A percentile compares a stretch with the other conserved stretches of the same genome.
phyloP scores from a whole-genome alignment of 1,140 invertebrate species.

The Drosophila teissieri region DNA sequence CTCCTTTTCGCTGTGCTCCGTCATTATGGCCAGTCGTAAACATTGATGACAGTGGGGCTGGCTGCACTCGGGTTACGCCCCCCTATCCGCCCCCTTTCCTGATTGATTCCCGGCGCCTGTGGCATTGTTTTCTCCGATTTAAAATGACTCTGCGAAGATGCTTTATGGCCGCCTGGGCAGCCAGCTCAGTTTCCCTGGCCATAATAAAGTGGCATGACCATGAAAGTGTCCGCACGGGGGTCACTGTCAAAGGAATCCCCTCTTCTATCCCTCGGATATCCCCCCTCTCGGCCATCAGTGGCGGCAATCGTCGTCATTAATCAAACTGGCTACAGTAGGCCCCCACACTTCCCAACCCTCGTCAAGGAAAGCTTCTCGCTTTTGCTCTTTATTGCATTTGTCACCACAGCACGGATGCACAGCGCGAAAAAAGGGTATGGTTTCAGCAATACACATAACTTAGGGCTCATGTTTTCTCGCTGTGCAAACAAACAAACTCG shows the following conservation, averaged over 20 bases:
- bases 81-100: constrained; percentile 8
- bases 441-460: background rate
- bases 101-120: constrained; percentile 63
- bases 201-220: constrained; percentile 56
- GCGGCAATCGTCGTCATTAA: constrained; percentile 74
- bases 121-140: constrained; percentile 25
- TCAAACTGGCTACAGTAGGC: constrained; percentile 61
- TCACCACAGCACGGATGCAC: constrained; percentile 39
- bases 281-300: constrained; percentile 31
- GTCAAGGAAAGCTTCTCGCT: constrained; percentile 51
- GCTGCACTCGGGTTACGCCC: constrained; percentile 28
- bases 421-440: background rate
- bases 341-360: constrained; percentile 4
- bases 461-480: background rate
- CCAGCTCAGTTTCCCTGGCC: constrained; percentile 32
- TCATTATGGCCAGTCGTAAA: constrained; percentile 76
- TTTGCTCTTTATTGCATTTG: constrained; percentile 74
- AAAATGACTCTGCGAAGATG: constrained; percentile 34
- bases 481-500: background rate
- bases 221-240: constrained; percentile 12
- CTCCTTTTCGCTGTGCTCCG: constrained; percentile 43
- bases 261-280: background rate
- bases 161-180: constrained; percentile 41
- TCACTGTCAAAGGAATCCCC: constrained; percentile 10
- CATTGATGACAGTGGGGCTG: constrained; percentile 73